Base-by-base conservation (phyloP, 1,140 invertebrate genomes). In the Zaprionus africanus region DNA sequence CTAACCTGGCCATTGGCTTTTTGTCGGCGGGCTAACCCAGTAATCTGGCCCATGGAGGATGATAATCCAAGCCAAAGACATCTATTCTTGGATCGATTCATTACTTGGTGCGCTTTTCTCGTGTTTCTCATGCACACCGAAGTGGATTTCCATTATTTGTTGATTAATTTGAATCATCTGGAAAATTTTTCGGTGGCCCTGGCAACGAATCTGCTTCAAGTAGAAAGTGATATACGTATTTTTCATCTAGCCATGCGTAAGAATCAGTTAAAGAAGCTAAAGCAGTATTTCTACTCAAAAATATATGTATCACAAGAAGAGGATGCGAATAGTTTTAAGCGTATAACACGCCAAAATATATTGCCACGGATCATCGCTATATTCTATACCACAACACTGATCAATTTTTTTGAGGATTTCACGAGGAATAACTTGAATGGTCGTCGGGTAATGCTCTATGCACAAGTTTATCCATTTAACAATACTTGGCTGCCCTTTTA, bases 131-230 rank as follows among this genome's bases (percentile, higher is more conserved):
- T 63, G 12, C 70, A 78, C 38, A 78, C 61, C 24, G 67, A 69
- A 31, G 67, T 65, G 4, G 72, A 79, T 26, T 17, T 79, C 4
- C 72, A 74, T 57, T 81, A 81, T 65, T 51, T 81, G 11, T 5
- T 60, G 2, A 4, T 41, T 5, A 22, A 79, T 64, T 41, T 49
- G 3, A 11, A 64, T 17, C 57, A 76, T 17, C 22, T 81, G 6
- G 68, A 79, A 31, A 31, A 63, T 17, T 68, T 79, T 34, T 53
- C 75, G 7, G 54, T 49, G 11, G 66, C 64, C 2, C 28, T 75
- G 36, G 68, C 79, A n/a, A 72, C 72, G 0, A 68, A 54, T 63
- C 24, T 81, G 5, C 13, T 76, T 7, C 59, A 79, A 1, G 12
- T 78, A 13, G 79, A 81, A 41, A 58, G 70, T 11, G 49, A 76